phyloP scores from a whole-genome alignment of 2,797 vertebrate genomes.

The Enteromius unitaeniatus region DNA sequence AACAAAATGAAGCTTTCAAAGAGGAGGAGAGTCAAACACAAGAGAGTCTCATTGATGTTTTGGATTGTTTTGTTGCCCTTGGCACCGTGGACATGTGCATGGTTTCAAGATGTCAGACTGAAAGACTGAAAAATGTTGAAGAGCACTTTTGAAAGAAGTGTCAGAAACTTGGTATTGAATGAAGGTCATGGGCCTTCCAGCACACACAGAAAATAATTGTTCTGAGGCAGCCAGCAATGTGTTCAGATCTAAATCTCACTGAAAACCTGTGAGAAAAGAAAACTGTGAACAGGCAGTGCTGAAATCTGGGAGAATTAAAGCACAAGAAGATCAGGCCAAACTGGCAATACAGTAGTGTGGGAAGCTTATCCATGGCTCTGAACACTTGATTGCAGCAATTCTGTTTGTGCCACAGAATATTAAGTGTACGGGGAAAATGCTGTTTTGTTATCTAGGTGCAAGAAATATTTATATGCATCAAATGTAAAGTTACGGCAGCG shows the following conservation, averaged over 20 bases:
- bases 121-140: constrained; percentile 2
- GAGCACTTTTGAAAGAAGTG: constrained; percentile 9
- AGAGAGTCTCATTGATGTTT: constrained; percentile 32
- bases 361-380: constrained; percentile 27
- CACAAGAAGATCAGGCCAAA: constrained; percentile 31
- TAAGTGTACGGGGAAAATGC: neutral
- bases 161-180: constrained; percentile 30
- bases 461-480: neutral
- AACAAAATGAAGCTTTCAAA: constrained; percentile 23
- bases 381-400: constrained; percentile 16
- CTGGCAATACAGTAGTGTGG: constrained; percentile 33
- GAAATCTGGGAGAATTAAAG: constrained; percentile 38
- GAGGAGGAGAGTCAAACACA: neutral
- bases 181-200: constrained; percentile 32
- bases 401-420: constrained; percentile 26
- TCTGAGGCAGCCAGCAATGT: constrained; percentile 10
- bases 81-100: constrained; percentile 12
- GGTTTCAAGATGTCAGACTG: constrained; percentile 9
- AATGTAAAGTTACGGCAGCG: neutral
- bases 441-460: constrained; percentile 23
- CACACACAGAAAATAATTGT: constrained; percentile 3
- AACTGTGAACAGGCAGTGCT: constrained; percentile 1
- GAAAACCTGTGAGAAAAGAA: constrained; percentile 40
- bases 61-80: constrained; percentile 17
- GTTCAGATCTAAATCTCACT: constrained; percentile 67